These are phyloP conservation scores for Holothuria glaberrima DNA, from an alignment of 35 echinoderm and acorn worm species.

Conservation along the genomic window DNA sequence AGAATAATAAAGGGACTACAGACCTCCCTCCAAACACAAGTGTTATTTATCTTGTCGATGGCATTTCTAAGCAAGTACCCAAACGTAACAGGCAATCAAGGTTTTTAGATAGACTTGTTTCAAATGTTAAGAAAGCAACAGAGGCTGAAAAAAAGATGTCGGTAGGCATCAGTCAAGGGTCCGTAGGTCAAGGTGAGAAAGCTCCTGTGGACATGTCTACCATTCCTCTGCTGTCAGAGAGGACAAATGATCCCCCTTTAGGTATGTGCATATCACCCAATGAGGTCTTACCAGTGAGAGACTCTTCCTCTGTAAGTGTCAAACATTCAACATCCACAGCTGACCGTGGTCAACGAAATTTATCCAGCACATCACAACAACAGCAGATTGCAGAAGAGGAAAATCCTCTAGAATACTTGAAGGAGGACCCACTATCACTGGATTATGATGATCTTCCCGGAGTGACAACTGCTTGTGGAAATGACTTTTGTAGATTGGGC, in stretches of 20 bases:
- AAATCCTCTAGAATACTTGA: background rate
- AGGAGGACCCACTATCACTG: constrained; percentile 6
- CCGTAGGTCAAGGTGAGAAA: too few relatives aligned
- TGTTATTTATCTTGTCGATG: background rate
- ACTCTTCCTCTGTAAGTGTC: constrained; percentile 45
- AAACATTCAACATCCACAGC: background rate
- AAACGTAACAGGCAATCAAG: constrained; percentile 19
- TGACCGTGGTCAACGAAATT: background rate
- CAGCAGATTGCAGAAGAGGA: background rate
- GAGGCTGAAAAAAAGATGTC: background rate
- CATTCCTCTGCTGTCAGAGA: background rate
- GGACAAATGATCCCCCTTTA: background rate
- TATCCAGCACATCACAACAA: background rate
- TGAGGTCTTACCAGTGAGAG: constrained; percentile 46
- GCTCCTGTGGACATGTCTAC: too few relatives aligned
- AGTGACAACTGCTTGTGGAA: constrained; percentile 44
- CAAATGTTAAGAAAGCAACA: constrained; percentile 38
- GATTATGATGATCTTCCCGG: constrained; percentile 52
- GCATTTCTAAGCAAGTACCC: background rate
- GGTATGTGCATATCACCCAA: background rate
- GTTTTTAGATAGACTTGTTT: constrained; percentile 44
- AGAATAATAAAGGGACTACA: background rate
- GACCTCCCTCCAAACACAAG: background rate
- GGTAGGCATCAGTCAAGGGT: too few relatives aligned
- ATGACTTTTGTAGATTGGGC: constrained; percentile 83